Percentiles rank a stretch among this genome's conserved stretches.
These are phyloP conservation scores for Ericerus pela DNA, from an alignment of 1,140 invertebrate species.

Conservation along the genomic window DNA sequence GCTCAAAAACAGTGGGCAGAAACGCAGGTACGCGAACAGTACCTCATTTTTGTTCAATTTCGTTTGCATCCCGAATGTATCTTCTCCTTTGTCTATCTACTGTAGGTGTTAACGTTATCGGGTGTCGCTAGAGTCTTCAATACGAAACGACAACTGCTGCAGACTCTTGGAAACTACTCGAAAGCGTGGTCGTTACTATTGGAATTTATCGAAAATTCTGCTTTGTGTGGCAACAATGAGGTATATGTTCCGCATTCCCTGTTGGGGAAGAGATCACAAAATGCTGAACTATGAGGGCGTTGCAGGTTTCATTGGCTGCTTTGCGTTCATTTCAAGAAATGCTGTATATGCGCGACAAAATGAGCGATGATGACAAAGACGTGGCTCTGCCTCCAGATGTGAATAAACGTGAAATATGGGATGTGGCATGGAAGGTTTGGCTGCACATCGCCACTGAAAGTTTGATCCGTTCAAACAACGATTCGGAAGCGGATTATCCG, in stretches of 20 bases:
- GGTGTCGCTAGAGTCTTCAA: constrained; percentile 71
- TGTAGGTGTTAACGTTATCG: constrained; percentile 51
- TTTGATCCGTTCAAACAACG: constrained; percentile 38
- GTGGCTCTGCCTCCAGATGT: constrained; percentile 21
- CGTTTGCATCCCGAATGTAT: background rate
- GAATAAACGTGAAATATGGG: constrained; percentile 45
- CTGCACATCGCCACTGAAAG: constrained; percentile 66
- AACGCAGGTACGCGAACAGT: constrained; percentile 52
- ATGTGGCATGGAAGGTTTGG: constrained; percentile 70
- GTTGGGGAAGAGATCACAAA: background rate
- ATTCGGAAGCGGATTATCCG: constrained; percentile 14
- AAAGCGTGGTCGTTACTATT: constrained; percentile 82
- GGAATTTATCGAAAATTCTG: constrained; percentile 85
- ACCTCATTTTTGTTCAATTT: background rate
- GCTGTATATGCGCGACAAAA: constrained; percentile 44
- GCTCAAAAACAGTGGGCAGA: constrained; percentile 99
- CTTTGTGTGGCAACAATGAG: constrained; percentile 82
- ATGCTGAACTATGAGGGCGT: background rate
- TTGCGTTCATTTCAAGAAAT: constrained; percentile 93
- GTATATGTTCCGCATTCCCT: no score
- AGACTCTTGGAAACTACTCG: constrained; percentile 75
- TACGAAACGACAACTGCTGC: constrained; percentile 70
- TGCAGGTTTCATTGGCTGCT: constrained; percentile 73
- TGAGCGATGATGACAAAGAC: constrained; percentile 30
- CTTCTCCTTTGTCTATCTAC: constrained; percentile 16